Conservation (phyloP, 2,113 vertebrate species). For the Gulo gulo region DNA sequence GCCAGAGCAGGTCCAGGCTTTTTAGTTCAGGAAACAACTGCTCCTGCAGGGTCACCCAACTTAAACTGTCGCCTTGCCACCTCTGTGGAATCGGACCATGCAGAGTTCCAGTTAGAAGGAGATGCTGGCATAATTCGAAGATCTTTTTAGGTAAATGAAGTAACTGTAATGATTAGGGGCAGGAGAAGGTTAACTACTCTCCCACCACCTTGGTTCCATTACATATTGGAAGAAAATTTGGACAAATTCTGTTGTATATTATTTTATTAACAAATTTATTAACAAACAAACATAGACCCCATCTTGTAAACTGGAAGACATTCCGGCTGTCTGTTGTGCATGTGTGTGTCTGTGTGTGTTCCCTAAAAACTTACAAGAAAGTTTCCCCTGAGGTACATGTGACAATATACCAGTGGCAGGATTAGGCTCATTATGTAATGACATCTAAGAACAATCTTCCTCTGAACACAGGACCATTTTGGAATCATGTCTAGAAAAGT, state of each 20-base stretch:
- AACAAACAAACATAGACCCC: not conserved
- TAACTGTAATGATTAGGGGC: not conserved
- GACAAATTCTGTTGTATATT: not conserved
- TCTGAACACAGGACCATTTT: not conserved
- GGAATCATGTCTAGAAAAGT: not conserved
- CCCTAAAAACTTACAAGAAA: not conserved
- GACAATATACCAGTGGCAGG: not conserved
- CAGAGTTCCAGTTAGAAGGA: not conserved
- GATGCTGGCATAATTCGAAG: not conserved
- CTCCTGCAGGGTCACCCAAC: not conserved
- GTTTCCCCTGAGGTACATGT: not conserved
- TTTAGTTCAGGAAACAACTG: conserved; percentile 26
- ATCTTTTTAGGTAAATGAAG: not conserved
- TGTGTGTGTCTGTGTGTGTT: not conserved
- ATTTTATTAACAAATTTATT: no score
- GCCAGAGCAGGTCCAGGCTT: not conserved
- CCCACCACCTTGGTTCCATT: not conserved
- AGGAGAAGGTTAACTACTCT: not conserved
- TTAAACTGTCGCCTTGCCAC: not conserved
- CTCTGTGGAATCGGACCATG: not conserved
- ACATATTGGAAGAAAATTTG: conserved; percentile 31
- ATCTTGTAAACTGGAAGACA: not conserved
- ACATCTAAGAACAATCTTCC: not conserved
- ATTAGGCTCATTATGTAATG: not conserved
- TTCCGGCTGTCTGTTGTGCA: not conserved